Percentiles rank a stretch among this genome's conserved stretches.
phyloP scores from a whole-genome alignment of 2,113 vertebrate genomes.

The Hyaena hyaena region DNA sequence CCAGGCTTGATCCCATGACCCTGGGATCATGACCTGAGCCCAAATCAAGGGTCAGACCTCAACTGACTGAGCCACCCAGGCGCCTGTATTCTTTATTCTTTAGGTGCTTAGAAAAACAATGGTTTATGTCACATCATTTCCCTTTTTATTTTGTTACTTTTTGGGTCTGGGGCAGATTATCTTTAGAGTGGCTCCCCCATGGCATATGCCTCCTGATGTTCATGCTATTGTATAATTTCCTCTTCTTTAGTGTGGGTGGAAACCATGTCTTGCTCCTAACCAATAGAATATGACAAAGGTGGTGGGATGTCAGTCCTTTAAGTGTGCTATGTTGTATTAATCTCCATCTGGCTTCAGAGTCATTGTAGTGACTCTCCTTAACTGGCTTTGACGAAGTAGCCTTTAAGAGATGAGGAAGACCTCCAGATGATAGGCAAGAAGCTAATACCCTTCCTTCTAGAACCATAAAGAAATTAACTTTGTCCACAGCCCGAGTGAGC shows the following conservation, averaged over 20 bases:
- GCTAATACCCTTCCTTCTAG: neutral
- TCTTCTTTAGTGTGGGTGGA: neutral
- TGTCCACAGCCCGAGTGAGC: neutral
- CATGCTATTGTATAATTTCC: neutral
- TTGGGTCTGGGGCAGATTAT: neutral
- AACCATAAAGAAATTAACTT: neutral
- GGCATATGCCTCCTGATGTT: neutral
- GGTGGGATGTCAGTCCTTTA: neutral
- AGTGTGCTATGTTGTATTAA: neutral
- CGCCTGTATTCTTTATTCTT: neutral
- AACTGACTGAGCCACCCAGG: too few species aligned
- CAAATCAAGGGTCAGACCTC: too few species aligned
- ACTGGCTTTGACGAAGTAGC: neutral
- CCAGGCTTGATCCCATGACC: too few species aligned
- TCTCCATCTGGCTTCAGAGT: neutral
- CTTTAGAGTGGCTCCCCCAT: neutral
- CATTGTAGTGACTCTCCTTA: neutral
- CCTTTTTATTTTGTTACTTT: slow-evolving; percentile 2
- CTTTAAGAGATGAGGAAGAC: neutral
- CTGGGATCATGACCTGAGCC: too few species aligned
- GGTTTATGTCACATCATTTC: neutral
- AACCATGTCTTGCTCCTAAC: neutral
- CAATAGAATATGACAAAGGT: neutral
- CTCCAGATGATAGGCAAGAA: neutral
- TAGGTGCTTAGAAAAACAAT: neutral